Base-by-base conservation (phyloP, 2,888 invertebrate genomes). In the Acronicta aceris region DNA sequence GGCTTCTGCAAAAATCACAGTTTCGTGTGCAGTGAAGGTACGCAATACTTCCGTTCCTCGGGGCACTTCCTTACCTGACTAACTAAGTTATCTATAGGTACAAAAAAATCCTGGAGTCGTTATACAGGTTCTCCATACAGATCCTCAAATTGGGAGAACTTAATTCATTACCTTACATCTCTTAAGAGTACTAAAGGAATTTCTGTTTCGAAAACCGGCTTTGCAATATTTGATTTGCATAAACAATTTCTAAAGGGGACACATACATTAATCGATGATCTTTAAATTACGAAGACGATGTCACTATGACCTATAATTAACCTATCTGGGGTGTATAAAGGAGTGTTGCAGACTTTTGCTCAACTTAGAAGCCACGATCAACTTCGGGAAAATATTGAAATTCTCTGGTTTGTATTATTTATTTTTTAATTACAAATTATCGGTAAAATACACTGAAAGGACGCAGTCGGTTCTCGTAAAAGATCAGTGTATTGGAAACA, bases 221-320 rank as follows among this genome's bases (percentile, higher is more conserved):
- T 30, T 12, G 43, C 40, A 57, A 50, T 12, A 53, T n/a, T 33
- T 25, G 17, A 57, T 70, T 68, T 53, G 62, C 69, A 68, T 60
- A 56, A 67, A 33, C 36, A 36, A 36, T 56, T 53, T 53, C 47
- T 36, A 51, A 66, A 50, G 46, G 45, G 47, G 66, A 45, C 40
- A 41, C 46, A 6, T 17, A 42, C 27, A 43, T 68, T 40, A 36
- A 56, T 25, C 21, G 36, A 53, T n/a, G 43, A 47, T 30, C 13
- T 65, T 59, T 52, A 61, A 68, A 51, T 68, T 50, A 53, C 33
- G 7, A 25, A 45, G 13, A 15, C 4, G 13, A 42, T 40, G 52
- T 25, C 53, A 47, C 17, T 46, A 47, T 42, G 17, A n/a, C 6
- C 5, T 41, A 38, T 40, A 46, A 43, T 43, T 38, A 53, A 52